phyloP scores from a whole-genome alignment of 2,888 invertebrate genomes.

The Ophioninae sp. region DNA sequence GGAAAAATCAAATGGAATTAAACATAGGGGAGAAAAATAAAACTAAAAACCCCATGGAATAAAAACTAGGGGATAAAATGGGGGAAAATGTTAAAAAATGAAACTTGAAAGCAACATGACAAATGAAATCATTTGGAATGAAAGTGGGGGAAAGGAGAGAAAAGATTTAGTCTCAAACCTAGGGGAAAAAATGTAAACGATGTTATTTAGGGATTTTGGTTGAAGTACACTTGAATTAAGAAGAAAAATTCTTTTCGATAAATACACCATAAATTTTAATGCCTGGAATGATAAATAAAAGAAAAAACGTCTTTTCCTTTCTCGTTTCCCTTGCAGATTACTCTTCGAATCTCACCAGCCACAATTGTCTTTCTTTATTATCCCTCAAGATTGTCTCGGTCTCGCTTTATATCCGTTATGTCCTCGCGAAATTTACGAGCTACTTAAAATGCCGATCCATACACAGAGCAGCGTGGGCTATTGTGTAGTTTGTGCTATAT shows the following conservation, averaged over 20 bases:
- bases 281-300: not conserved
- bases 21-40: no score
- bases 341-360: conserved; percentile 28
- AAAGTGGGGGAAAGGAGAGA: no score
- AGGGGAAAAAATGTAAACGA: not conserved
- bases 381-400: conserved; percentile 26
- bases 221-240: not conserved
- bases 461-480: conserved; percentile 71
- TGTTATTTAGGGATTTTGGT: not conserved
- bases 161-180: no score
- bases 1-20: no score
- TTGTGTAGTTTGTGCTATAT: conserved; percentile 72
- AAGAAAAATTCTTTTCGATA: not conserved
- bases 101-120: no score
- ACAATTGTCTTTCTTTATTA: conserved; percentile 36
- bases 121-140: no score
- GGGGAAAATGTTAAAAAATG: not conserved
- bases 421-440: conserved; percentile 74
- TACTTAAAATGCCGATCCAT: conserved; percentile 77
- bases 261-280: not conserved
- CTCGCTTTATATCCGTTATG: conserved; percentile 63
- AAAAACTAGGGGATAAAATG: not conserved
- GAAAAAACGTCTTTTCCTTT: not conserved
- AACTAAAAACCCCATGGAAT: no score
- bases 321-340: not conserved